Evolutionary conservation across 2,113 vertebrate species (phyloP).

Genomic region (Thryonomys swinderianus): DNA sequence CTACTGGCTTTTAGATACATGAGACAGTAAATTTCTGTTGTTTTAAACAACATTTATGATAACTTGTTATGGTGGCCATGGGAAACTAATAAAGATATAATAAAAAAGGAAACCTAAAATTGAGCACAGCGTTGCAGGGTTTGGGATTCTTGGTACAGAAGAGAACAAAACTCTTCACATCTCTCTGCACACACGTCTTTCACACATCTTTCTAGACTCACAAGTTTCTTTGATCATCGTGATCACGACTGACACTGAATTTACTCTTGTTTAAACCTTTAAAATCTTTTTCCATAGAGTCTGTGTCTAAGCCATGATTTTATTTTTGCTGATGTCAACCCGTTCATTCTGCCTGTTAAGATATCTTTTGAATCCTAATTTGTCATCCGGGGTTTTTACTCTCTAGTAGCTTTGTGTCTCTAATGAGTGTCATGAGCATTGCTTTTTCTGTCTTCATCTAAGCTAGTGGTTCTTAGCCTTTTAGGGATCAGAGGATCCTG

Average conservation of each 20-base stretch:
- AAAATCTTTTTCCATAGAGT: background rate
- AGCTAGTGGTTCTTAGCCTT: background rate
- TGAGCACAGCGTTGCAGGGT: background rate
- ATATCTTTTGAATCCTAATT: background rate
- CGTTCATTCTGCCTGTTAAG: slow-evolving; percentile 4
- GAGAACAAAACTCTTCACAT: background rate
- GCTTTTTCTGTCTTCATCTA: background rate
- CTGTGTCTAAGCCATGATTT: background rate
- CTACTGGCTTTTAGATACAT: background rate
- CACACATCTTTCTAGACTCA: background rate
- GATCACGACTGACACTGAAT: background rate
- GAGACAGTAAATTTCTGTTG: background rate
- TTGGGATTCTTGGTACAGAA: background rate
- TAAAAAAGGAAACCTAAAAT: background rate
- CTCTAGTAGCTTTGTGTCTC: background rate
- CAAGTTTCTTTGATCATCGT: background rate
- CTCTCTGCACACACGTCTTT: background rate
- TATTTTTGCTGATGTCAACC: background rate
- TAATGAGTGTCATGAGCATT: background rate
- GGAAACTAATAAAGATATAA: background rate
- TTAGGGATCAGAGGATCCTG: background rate
- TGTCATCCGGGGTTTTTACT: background rate
- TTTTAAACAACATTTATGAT: background rate
- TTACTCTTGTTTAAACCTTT: background rate
- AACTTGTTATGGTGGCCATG: background rate